Conservation (phyloP, 1,140 invertebrate genomes). For the Drosophila willistoni region DNA sequence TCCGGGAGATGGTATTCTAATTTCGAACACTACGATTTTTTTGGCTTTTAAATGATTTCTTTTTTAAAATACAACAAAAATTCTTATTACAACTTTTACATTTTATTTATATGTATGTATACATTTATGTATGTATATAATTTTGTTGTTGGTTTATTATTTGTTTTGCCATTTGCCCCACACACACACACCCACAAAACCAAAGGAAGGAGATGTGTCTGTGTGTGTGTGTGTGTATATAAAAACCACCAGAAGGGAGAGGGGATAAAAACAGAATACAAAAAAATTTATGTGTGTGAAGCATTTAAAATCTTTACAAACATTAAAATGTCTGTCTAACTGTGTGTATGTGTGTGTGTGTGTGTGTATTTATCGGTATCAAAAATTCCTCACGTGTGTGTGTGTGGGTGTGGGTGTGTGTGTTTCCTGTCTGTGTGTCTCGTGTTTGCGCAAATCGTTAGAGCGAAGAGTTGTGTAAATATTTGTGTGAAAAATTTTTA, state of each 20-base stretch:
- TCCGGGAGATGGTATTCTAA: background rate
- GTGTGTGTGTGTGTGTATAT: no score
- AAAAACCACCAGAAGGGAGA: background rate
- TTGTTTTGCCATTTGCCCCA: constrained; percentile 72
- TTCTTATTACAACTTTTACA: constrained; percentile 73
- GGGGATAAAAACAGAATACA: constrained; percentile 43
- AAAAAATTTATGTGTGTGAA: constrained; percentile 67
- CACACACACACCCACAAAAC: constrained; percentile 13
- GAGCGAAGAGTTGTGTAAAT: constrained; percentile 80
- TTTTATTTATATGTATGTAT: constrained; percentile 55
- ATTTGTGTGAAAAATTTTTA: constrained; percentile 80
- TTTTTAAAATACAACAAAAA: constrained; percentile 60
- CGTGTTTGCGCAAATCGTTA: constrained; percentile 78
- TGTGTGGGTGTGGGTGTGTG: constrained; percentile 15
- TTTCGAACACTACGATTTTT: background rate
- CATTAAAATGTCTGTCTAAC: constrained; percentile 80
- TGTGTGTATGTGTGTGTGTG: constrained; percentile 37
- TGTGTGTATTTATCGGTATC: constrained; percentile 64
- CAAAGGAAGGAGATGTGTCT: no score
- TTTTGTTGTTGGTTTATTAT: constrained; percentile 68
- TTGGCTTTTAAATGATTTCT: constrained; percentile 1
- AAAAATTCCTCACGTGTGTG: constrained; percentile 56
- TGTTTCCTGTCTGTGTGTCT: constrained; percentile 52
- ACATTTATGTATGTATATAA: constrained; percentile 17
- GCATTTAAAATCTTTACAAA: constrained; percentile 80